phyloP scores from a whole-genome alignment of 2,113 vertebrate species.

The Chascanopsetta lugubris region DNA sequence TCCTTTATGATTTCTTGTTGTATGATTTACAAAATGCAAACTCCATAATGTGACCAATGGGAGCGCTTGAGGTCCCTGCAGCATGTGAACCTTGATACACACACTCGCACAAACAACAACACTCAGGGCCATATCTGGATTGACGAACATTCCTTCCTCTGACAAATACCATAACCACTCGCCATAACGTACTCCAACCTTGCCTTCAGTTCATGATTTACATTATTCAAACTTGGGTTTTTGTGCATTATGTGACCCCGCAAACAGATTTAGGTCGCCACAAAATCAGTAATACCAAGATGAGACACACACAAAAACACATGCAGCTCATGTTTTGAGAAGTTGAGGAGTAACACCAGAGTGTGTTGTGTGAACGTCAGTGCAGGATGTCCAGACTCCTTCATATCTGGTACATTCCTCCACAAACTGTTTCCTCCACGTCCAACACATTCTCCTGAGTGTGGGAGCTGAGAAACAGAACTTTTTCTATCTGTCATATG shows the following conservation, averaged over 20 bases:
- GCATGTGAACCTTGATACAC: no score
- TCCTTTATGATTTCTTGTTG: no score
- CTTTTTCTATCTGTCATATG: slow-evolving; percentile 39
- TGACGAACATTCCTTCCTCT: no score
- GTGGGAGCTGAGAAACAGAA: slow-evolving; percentile 62
- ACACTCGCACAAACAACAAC: not conserved
- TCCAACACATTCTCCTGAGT: slow-evolving; percentile 48
- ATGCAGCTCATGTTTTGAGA: not conserved
- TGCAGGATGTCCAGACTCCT: slow-evolving; percentile 38
- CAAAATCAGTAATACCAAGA: not conserved
- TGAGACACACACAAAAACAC: not conserved
- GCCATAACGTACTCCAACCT: not conserved
- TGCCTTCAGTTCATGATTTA: not conserved
- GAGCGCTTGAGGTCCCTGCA: no score
- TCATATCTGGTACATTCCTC: slow-evolving; percentile 66
- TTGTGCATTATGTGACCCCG: not conserved
- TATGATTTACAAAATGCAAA: no score
- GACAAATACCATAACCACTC: no score
- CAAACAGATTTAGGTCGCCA: not conserved
- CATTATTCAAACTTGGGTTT: not conserved
- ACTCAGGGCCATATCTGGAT: no score
- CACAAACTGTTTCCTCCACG: slow-evolving; percentile 49
- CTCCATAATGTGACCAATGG: no score
- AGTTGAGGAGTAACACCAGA: slow-evolving; percentile 11
- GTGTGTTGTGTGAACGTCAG: slow-evolving; percentile 1